phyloP scores from a whole-genome alignment of 1,140 invertebrate species.

The Tetramorium parvispinum region DNA sequence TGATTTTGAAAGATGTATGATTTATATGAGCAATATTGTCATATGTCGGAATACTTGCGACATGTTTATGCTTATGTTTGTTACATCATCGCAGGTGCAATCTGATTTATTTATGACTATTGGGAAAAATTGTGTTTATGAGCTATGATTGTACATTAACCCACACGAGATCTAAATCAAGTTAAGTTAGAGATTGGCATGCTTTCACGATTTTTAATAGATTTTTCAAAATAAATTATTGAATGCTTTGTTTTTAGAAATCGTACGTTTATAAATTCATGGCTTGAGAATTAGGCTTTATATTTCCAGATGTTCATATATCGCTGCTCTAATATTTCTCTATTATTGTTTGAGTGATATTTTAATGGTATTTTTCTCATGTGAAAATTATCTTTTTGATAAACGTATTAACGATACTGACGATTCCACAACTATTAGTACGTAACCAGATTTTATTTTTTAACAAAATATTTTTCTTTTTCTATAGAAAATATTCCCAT shows the following conservation, averaged over 20 bases:
- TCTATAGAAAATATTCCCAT: neutral
- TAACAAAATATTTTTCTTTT: neutral
- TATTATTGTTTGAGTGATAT: neutral
- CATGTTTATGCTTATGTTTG: neutral
- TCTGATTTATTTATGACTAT: neutral
- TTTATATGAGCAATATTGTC: neutral
- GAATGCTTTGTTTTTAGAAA: neutral
- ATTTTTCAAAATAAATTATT: neutral
- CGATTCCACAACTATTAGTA: neutral
- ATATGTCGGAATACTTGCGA: neutral
- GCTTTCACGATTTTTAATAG: neutral
- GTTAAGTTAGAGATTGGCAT: neutral
- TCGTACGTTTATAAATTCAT: neutral
- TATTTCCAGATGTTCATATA: neutral
- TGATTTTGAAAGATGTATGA: neutral
- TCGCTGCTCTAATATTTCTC: neutral
- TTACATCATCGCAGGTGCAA: neutral
- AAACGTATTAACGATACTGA: neutral
- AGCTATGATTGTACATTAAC: neutral
- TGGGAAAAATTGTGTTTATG: neutral
- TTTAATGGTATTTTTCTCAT: neutral
- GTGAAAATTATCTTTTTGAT: neutral
- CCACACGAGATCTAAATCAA: neutral
- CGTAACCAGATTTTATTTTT: neutral
- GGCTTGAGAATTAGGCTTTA: neutral